These are phyloP conservation scores for Pasiphila rectangulata DNA, from an alignment of 2,888 invertebrate species.

Conservation along the genomic window DNA sequence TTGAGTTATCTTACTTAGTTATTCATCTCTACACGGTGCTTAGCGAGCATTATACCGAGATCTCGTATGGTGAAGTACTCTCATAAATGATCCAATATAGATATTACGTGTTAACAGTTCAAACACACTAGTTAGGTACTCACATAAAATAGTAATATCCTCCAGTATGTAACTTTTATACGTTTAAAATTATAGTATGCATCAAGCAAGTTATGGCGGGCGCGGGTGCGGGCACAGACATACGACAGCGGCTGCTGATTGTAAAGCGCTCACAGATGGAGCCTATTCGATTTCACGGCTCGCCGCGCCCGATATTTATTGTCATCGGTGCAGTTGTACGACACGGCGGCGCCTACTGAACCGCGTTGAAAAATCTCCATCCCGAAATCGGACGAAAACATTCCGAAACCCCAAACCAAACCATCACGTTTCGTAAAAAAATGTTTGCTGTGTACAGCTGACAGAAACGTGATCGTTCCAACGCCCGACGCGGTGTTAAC, in stretches of 20 bases:
- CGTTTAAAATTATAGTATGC: conserved; percentile 60
- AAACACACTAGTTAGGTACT: too few species aligned
- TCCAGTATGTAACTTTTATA: conserved; percentile 9
- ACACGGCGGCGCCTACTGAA: conserved; percentile 77
- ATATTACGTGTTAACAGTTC: too few species aligned
- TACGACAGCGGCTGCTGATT: conserved; percentile 77
- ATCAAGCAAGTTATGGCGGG: conserved; percentile 64
- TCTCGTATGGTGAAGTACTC: too few species aligned
- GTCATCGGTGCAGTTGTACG: conserved; percentile 80
- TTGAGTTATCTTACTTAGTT: conserved; percentile 53
- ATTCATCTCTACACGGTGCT: conserved; percentile 28
- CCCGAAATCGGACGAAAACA: conserved; percentile 72
- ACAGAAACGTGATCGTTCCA: conserved; percentile 40
- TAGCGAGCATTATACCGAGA: neutral
- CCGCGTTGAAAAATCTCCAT: conserved; percentile 77
- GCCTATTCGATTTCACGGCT: conserved; percentile 82
- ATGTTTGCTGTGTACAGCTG: conserved; percentile 43
- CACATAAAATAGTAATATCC: conserved; percentile 13
- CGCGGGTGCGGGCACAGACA: conserved; percentile 52
- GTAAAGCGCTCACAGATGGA: conserved; percentile 80
- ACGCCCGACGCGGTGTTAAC: conserved; percentile 46
- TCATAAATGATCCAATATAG: too few species aligned
- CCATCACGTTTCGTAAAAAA: conserved; percentile 56
- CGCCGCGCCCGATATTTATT: conserved; percentile 79
- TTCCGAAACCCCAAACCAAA: conserved; percentile 53